Percentiles rank a stretch among this genome's conserved stretches.
Evolutionary conservation across 2,113 vertebrate species (phyloP).

Genomic region (Psilopogon haemacephalus): DNA sequence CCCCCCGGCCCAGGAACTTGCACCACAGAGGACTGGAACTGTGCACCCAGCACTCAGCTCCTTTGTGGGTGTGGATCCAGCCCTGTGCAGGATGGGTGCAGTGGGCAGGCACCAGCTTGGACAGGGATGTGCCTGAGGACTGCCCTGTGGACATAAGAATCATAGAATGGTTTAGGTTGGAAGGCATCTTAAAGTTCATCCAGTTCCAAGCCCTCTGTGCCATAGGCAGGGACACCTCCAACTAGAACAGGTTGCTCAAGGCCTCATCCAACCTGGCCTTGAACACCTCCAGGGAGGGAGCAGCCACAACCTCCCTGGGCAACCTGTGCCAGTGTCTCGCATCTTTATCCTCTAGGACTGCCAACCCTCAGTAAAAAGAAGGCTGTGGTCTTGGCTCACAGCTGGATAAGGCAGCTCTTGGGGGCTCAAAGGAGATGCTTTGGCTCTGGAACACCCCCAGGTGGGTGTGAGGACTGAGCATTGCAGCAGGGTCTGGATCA

Average conservation of each 20-base stretch:
- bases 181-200: too few relatives aligned
- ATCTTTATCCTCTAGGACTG: background rate
- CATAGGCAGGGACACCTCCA: too few relatives aligned
- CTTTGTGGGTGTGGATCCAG: rapidly evolving
- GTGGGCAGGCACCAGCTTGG: background rate
- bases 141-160: rapidly evolving
- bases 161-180: too few relatives aligned
- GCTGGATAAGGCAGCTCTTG: rapidly evolving
- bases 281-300: too few relatives aligned
- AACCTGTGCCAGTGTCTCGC: too few relatives aligned
- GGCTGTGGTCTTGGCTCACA: background rate
- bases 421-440: background rate
- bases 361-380: rapidly evolving
- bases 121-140: background rate
- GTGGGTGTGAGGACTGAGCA: rapidly evolving
- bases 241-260: too few relatives aligned
- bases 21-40: rapidly evolving
- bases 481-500: background rate
- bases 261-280: too few relatives aligned
- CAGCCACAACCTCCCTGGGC: too few relatives aligned
- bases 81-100: background rate
- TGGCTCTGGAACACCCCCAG: rapidly evolving
- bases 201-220: too few relatives aligned
- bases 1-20: background rate
- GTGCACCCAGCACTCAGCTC: background rate